phyloP scores from a whole-genome alignment of 2,113 vertebrate species.

The Lophius piscatorius region DNA sequence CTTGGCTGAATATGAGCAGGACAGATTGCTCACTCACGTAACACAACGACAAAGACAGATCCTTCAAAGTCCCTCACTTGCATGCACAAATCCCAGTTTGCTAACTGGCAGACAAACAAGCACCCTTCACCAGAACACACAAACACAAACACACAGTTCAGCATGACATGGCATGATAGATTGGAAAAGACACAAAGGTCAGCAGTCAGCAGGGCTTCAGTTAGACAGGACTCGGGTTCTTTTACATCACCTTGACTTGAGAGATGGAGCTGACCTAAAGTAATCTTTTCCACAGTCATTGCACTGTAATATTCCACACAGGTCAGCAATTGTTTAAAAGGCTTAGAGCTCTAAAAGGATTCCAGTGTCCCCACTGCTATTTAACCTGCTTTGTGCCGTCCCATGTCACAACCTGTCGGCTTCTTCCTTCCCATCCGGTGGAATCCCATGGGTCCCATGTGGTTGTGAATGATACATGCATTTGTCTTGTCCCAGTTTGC shows the following conservation, averaged over 20 bases:
- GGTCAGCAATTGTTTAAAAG: conserved; percentile 69
- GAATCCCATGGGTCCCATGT: conserved; percentile 56
- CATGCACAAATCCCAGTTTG: conserved; percentile 47
- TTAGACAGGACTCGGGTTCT: conserved; percentile 71
- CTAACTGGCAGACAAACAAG: conserved; percentile 48
- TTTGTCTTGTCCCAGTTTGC: conserved; percentile 67
- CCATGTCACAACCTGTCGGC: conserved; percentile 10
- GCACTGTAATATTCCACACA: conserved; percentile 38
- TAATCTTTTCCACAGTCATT: conserved; percentile 48
- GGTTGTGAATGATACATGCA: conserved; percentile 57
- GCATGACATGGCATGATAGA: conserved; percentile 54
- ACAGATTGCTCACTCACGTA: conserved; percentile 71
- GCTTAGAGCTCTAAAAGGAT: conserved; percentile 26
- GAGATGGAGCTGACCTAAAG: conserved; percentile 68
- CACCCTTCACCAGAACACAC: conserved; percentile 24
- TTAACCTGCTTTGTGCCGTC: conserved; percentile 20
- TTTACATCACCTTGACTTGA: conserved; percentile 77
- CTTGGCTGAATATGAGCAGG: conserved; percentile 70
- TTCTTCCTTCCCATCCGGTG: conserved; percentile 31
- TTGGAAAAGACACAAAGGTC: conserved; percentile 75
- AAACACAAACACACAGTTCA: conserved; percentile 20
- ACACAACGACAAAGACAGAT: conserved; percentile 63
- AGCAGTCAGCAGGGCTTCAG: conserved; percentile 72
- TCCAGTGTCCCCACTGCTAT: conserved; percentile 13
- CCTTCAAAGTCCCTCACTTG: conserved; percentile 56